Percentiles rank a stretch among this genome's conserved stretches.
Conservation (phyloP, 2,113 vertebrate genomes). For the Acrocephalus arundinaceus region DNA sequence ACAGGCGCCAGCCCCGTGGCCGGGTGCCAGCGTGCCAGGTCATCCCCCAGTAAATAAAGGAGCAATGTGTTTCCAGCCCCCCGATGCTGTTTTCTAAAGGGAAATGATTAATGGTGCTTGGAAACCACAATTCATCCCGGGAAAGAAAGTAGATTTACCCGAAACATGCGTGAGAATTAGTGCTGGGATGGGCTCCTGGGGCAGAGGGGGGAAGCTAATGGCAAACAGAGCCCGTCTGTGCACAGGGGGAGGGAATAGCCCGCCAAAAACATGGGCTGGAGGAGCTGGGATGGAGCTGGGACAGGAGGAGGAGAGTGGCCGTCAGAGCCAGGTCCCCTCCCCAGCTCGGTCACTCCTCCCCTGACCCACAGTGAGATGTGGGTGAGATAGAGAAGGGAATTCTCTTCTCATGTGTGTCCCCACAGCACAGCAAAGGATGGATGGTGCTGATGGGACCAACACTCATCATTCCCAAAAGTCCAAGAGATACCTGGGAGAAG, state of each 20-base stretch:
- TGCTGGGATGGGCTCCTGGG: constrained; percentile 10
- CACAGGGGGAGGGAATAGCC: neutral
- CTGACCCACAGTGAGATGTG: accelerated
- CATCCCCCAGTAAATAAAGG: constrained; percentile 60
- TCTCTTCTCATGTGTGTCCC: neutral
- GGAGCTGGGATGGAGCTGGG: neutral
- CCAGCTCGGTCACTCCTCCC: neutral
- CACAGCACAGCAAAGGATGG: neutral
- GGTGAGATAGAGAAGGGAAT: accelerated
- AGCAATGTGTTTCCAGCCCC: constrained; percentile 65
- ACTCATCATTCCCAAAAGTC: neutral
- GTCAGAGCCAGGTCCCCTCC: neutral
- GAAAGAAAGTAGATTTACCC: constrained; percentile 59
- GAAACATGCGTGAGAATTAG: constrained; percentile 54
- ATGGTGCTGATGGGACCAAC: neutral
- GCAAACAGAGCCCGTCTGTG: constrained; percentile 54
- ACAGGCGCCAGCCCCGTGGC: constrained; percentile 55
- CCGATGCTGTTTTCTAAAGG: constrained; percentile 43
- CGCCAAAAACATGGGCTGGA: neutral
- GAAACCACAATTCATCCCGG: constrained; percentile 62
- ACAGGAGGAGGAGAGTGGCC: neutral
- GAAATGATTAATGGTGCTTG: constrained; percentile 68
- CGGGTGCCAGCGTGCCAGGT: constrained; percentile 54
- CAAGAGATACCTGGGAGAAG: neutral
- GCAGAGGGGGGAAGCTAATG: constrained; percentile 1